Evolutionary conservation across 1,140 invertebrate genomes (phyloP).

Genomic region (Solen grandis): DNA sequence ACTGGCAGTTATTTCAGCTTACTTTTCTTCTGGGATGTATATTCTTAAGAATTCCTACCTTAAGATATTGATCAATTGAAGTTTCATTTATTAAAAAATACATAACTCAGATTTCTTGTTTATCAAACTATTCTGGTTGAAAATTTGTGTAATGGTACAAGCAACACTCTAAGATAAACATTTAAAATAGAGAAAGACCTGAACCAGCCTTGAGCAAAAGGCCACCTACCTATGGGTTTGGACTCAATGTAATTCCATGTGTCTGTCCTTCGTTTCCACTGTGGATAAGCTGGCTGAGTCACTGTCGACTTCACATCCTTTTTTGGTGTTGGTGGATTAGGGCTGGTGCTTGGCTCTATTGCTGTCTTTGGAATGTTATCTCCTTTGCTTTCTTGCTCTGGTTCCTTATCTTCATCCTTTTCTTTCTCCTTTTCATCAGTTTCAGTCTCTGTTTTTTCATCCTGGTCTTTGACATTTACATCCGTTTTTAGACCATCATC

Average conservation of each 20-base stretch:
- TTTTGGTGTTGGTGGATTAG: constrained; percentile 69
- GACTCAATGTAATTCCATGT: constrained; percentile 61
- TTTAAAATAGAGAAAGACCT: too few species aligned
- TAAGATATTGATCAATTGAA: too few species aligned
- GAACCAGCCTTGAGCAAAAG: neutral
- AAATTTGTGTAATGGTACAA: too few species aligned
- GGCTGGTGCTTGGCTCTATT: constrained; percentile 65
- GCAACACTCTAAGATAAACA: too few species aligned
- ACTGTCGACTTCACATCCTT: constrained; percentile 43
- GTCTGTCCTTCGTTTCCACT: constrained; percentile 42
- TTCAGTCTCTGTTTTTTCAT: neutral
- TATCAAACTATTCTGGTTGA: too few species aligned
- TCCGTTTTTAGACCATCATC: neutral
- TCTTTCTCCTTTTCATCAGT: neutral
- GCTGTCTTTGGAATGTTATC: constrained; percentile 60
- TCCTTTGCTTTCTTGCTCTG: neutral
- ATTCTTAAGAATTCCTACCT: too few species aligned
- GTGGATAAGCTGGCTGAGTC: constrained; percentile 53
- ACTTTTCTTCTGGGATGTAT: too few species aligned
- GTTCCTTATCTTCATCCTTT: constrained; percentile 5
- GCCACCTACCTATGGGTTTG: constrained; percentile 62
- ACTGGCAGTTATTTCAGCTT: too few species aligned
- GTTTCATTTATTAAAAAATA: too few species aligned
- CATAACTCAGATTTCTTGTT: too few species aligned
- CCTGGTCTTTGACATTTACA: too few species aligned